phyloP scores from a whole-genome alignment of 2,113 vertebrate genomes.

The Leucosticte australis region DNA sequence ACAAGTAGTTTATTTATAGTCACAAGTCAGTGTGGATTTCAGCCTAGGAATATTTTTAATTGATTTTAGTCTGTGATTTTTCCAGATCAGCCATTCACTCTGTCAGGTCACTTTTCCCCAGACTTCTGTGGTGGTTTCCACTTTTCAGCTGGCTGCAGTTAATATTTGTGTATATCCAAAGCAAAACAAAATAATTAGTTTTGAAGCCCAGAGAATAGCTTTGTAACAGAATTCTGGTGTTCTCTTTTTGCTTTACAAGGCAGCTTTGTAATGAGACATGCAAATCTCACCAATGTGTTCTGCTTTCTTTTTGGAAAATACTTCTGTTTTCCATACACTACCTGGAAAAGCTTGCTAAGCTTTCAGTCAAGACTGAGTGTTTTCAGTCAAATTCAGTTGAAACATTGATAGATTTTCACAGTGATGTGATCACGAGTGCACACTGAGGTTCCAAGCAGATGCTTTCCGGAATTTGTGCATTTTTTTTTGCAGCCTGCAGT shows the following conservation, averaged over 20 bases:
- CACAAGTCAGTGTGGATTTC: neutral
- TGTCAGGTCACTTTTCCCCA: neutral
- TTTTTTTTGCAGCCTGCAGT: neutral
- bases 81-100: neutral
- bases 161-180: neutral
- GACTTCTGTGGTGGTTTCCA: accelerated
- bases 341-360: neutral
- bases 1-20: neutral
- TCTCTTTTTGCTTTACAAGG: neutral
- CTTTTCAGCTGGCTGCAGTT: neutral
- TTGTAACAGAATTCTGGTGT: neutral
- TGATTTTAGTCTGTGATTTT: neutral
- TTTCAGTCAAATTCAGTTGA: neutral
- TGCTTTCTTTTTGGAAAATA: neutral
- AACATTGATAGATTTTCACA: neutral
- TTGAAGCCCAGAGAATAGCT: neutral
- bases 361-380: neutral
- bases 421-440: neutral
- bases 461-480: neutral
- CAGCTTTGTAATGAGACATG: neutral
- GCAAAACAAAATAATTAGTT: neutral
- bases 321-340: neutral
- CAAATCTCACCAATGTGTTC: neutral
- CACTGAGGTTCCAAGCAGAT: neutral
- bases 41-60: neutral